Evolutionary conservation across 2,797 vertebrate genomes (phyloP), one percentile per base, ranked within the genome.

Genomic region (Sebastolobus altivelis): DNA sequence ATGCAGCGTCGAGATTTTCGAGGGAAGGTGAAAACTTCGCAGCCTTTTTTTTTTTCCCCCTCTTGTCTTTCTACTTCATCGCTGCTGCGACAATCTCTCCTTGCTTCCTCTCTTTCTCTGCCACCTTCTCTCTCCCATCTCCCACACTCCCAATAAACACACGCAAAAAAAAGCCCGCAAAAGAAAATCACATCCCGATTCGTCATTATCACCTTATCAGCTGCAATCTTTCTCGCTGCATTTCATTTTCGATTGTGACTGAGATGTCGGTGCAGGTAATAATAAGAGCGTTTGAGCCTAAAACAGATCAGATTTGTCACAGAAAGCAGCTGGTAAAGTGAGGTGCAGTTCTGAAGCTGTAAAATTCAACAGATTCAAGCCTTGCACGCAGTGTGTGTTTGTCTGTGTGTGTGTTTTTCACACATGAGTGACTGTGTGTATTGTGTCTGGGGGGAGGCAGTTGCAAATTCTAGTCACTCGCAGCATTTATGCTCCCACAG

Each of bases 201-300:
- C 80, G 76, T 87, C 69, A 80, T 89, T 85, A 87, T 90, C 90
- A 86, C 82, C 85, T 77, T 43, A 82, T 88, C 72, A 65, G 72
- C 83, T 67, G 80, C 80, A 27, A 61, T 83, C 66, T 65, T 80
- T 88, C 85, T 78, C 77, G 2, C 88, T 35, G 82, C 85, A 91
- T 91, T 91, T 90, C 80, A 90, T 90, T 92, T 75, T 79, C 85
- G 3, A 68, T 59, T 67, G 72, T 55, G 81, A 88, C 76, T 65
- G 70, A 87, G 69, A 77, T 86, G 82, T 83, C 22, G 16, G 77
- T 25, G 66, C 82, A 81, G 78, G 83, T 90, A 87, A 91, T 88
- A 49, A 81, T 88, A 49, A 81, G 70, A 72, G 37, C 35, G 62
- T 82, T 86, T 63, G 71, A 81, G 65, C 38, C 49, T 63, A 65